Evolutionary conservation across 1,140 invertebrate species (phyloP), one percentile per base, ranked within the genome.

Genomic region (Antheraea mylitta): DNA sequence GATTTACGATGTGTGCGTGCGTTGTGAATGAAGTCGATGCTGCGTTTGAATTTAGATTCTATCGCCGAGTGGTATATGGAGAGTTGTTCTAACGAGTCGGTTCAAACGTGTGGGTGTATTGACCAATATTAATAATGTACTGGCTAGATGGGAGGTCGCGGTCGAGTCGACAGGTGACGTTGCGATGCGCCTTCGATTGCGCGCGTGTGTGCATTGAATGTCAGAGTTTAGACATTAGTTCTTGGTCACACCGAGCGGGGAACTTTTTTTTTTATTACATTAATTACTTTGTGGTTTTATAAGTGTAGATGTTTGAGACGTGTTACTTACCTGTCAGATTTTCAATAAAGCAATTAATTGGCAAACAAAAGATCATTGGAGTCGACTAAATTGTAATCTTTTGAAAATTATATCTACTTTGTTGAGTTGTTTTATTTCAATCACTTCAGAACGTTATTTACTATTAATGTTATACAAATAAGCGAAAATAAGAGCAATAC

Each of bases 91-190:
- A 16, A 70, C 64, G 59, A 19, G 7, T 38, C 73, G 38, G 18
- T 60, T 7, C 42, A 42, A 59, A 59, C 45, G 77, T 85, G 77
- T 85, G 85, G 63, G 82, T 80, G 78, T 83, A 75, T 85, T 88
- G 88, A 88, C 87, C 86, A 88, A 87, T 82, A 85, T 83, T 84
- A 84, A 83, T 88, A 86, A 82, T 73, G 74, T 80, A 77, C 75
- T 71, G 72, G 71, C 73, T 69, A 74, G 78, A 81, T 82, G 79
- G 82, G 77, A 84, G 84, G 85, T 89, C 82, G 81, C 77, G 77
- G 75, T 70, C 70, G 68, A 76, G 76, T 74, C 81, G 82, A 84
- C 85, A 87, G 86, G 87, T 88, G 86, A 88, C 80, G 78, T 69
- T 68, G 81, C 75, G 77, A 81, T 82, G 80, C 71, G 78, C 77